Base-by-base conservation (phyloP, 2,888 invertebrate species). In the Mythimna ferrago region DNA sequence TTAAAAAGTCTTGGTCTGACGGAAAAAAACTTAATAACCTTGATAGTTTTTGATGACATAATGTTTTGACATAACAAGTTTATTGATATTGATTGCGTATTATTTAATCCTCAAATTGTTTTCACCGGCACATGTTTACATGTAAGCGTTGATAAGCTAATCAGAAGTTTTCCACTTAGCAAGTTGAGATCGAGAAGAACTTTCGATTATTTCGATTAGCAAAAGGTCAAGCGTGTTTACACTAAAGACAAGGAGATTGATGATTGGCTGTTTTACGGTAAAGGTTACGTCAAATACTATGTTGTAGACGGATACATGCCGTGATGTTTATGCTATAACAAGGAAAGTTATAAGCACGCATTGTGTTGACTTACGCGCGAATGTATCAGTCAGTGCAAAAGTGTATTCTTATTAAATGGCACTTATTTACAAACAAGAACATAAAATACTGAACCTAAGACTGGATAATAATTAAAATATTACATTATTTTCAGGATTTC, bases 151-250 rank as follows among this genome's bases (percentile, higher is more conserved):
- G 65, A 83, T 79, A 80, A 79, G 41, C 54, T 60, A 58, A 76
- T 75, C 61, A 81, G 54, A 84, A 81, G 71, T 84, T 76, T 80
- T 57, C 62, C 60, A 76, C 74, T 82, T 63, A 56, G 2, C 26
- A 51, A 41, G 32, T 79, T 64, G 56, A 21, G 26, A 64, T 58
- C 26, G 1, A 71, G 60, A 60, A 66, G n/a, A 73, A 77, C 61
- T 82, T 84, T 81, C 19, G 71, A 73, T 73, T 35, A 73, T 64
- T 66, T 38, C 63, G 60, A 82, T 82, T 67, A 66, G 35, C 2
- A 6, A 71, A 84, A 78, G 78, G 82, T 78, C 67, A 76, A 66
- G 58, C 66, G 56, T 66, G 70, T 61, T 65, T 58, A n/a, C 66
- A 21, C 14, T 61, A 57, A 44, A 54, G 53, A 14, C 26, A 56